Evolutionary conservation across 2,888 invertebrate genomes (phyloP).

Genomic region (Cerceris ruficornis): DNA sequence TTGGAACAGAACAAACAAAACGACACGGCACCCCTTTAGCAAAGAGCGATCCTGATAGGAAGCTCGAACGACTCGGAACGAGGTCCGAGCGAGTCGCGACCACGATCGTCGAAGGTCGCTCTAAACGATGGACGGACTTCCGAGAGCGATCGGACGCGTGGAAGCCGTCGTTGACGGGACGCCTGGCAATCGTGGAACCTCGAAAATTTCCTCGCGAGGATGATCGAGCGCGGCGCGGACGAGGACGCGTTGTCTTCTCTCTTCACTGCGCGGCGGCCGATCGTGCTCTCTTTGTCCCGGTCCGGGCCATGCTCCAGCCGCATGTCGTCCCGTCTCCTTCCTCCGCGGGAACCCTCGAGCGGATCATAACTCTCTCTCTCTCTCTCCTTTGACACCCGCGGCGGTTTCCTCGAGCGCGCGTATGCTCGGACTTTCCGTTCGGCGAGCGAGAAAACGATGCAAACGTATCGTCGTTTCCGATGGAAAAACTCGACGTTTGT

Average conservation of each 20-base stretch:
- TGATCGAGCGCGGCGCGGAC: neutral
- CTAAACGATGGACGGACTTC: neutral
- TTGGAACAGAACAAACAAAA: slow-evolving; percentile 59
- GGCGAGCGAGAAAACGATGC: no score
- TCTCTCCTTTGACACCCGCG: slow-evolving; percentile 34
- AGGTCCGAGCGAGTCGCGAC: neutral
- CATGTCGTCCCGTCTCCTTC: slow-evolving; percentile 58
- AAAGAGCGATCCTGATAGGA: neutral
- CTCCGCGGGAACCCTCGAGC: slow-evolving; percentile 43
- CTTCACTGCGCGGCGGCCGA: slow-evolving; percentile 55
- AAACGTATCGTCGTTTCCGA: no score
- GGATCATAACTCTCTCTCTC: slow-evolving; percentile 53
- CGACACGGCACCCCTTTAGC: slow-evolving; percentile 61
- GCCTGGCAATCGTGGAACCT: slow-evolving; percentile 61
- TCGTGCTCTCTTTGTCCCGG: slow-evolving; percentile 51
- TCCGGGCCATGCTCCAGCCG: slow-evolving; percentile 46
- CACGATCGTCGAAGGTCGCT: slow-evolving; percentile 25
- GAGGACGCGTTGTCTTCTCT: neutral
- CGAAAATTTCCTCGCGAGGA: neutral
- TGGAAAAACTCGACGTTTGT: no score
- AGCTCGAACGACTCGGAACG: slow-evolving; percentile 11
- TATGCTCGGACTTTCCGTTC: neutral
- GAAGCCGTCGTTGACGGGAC: slow-evolving; percentile 37
- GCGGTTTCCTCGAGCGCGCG: slow-evolving; percentile 16
- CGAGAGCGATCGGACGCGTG: slow-evolving; percentile 14